These are phyloP conservation scores for Pollicipes pollicipes DNA, from an alignment of 1,140 invertebrate genomes.

Conservation along the genomic window DNA sequence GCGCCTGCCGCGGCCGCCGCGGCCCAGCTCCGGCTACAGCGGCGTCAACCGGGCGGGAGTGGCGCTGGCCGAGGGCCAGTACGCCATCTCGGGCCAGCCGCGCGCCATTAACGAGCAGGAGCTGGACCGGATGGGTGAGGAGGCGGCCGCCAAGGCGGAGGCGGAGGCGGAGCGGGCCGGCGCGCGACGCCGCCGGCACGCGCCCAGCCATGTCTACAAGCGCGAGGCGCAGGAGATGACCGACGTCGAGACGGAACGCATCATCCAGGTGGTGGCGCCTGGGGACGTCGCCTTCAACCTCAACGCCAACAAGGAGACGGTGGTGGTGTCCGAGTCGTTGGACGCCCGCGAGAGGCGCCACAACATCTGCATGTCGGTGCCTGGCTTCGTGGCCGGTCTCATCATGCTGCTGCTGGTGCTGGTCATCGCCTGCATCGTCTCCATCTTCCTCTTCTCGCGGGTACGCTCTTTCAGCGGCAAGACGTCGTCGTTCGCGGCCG, in stretches of 20 bases:
- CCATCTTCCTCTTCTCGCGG: slow-evolving; percentile 74
- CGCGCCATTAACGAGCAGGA: slow-evolving; percentile 4
- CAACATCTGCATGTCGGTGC: slow-evolving; percentile 81
- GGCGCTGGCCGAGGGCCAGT: no score
- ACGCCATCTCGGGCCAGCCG: no score
- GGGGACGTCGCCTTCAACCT: slow-evolving; percentile 83
- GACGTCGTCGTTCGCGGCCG: slow-evolving; percentile 31
- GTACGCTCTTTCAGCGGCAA: slow-evolving; percentile 69
- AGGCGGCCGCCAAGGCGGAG: slow-evolving; percentile 35
- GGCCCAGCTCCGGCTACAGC: no score
- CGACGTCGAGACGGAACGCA: slow-evolving; percentile 73
- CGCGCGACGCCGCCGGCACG: slow-evolving; percentile 10
- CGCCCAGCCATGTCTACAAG: slow-evolving; percentile 47
- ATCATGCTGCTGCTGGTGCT: slow-evolving; percentile 75
- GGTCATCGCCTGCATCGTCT: slow-evolving; percentile 73
- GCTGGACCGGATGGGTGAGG: slow-evolving; percentile 5
- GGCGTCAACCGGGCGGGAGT: no score
- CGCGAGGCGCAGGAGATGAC: slow-evolving; percentile 78
- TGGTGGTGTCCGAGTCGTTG: slow-evolving; percentile 49
- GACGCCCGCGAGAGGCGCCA: no score
- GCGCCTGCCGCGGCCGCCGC: no score
- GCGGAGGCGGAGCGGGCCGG: slow-evolving; percentile 15
- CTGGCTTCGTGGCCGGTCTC: slow-evolving; percentile 73
- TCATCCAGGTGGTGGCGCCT: slow-evolving; percentile 79
- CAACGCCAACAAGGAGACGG: slow-evolving; percentile 56